Base-by-base conservation (phyloP, 2,113 vertebrate species). In the Heterochromis multidens region DNA sequence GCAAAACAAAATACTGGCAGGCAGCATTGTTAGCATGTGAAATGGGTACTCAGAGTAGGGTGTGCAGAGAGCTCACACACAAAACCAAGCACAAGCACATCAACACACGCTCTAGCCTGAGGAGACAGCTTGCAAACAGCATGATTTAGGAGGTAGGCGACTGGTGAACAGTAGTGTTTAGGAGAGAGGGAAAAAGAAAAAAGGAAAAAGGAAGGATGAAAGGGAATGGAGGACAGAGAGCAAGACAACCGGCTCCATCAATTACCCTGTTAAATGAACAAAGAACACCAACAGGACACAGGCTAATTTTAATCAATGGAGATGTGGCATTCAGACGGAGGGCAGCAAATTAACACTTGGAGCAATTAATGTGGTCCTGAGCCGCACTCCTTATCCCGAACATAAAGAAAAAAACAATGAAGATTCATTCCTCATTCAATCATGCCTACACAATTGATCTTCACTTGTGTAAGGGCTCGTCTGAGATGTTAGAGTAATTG, bases 231-330 rank as follows among this genome's bases (percentile, higher is more conserved):
- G 61, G 87, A 88, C 70, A 31, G 67, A 84, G 74, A 81, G 89
- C 43, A 40, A 86, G 79, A 81, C 70, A 78, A 80, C 54, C 12
- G 27, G 62, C 82, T 82, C 63, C 84, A 94, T 95, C 91, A 91
- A 92, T 95, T 94, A 94, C 33, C 25, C 84, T 33, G 83, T 92
- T 92, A 90, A 92, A 92, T 81, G 88, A 92, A 85, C 88, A 92
- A 88, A 92, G 90, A 89, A 83, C 86, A 81, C 77, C 81, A 58
- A 78, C 85, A 76, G 85, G 80, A 90, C 87, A 62, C 57, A 52
- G 88, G 87, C 88, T 91, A 60, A 89, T 91, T 91, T 90, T 90
- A 94, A 95, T 95, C 91, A 95, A 91, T 91, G 88, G 80, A 91
- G 91, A 94, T 56, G 80, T 78, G 79, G 89, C 49, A 61, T 87